Base-by-base conservation (phyloP, 2,888 invertebrate species). In the Tachina fera region DNA sequence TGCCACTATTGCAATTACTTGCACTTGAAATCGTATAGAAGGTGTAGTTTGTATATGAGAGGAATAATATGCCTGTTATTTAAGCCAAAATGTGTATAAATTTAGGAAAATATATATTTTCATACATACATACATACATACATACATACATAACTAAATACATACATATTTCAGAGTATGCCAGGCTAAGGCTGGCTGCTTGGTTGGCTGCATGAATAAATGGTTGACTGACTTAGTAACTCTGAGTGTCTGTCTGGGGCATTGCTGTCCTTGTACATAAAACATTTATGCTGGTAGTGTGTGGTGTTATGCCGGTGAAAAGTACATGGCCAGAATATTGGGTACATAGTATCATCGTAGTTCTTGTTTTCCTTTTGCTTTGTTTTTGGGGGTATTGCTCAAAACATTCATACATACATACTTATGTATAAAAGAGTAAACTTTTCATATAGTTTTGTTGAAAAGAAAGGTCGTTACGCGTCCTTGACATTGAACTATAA, bases 401-500 rank as follows among this genome's bases (percentile, higher is more conserved):
- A 78, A 31, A 31, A 61, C 39, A 39, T 60, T 22, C 14, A 63
- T 53, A 56, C 53, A 63, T 22, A 47, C 31, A 1, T 31, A 31
- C 22, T 22, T 22, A 22, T 22, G 22, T 22, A 31, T n/a, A n/a
- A n/a, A n/a, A 31, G 31, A 70, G 70, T 71, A 79, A 79, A 71
- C 53, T 79, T 79, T 79, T 70, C 58, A 76, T 70, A 63, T 65
- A 82, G 82, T 77, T 76, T 63, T 76, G 63, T 51, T 61, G 60
- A 51, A 70, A 75, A 63, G 61, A 70, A 70, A 70, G 82, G 82
- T 63, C 82, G 76, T 82, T 82, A 76, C 70, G 82, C 82, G 82
- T 82, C 82, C 82, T 82, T 82, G 82, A 71, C 68, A 56, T 70
- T 82, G 82, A 63, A 76, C 76, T 56, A 65, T n/a, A 56, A 80